Conservation (phyloP, 35 echinoderm and acorn worm species). For the Heliocidaris tuberculata region DNA sequence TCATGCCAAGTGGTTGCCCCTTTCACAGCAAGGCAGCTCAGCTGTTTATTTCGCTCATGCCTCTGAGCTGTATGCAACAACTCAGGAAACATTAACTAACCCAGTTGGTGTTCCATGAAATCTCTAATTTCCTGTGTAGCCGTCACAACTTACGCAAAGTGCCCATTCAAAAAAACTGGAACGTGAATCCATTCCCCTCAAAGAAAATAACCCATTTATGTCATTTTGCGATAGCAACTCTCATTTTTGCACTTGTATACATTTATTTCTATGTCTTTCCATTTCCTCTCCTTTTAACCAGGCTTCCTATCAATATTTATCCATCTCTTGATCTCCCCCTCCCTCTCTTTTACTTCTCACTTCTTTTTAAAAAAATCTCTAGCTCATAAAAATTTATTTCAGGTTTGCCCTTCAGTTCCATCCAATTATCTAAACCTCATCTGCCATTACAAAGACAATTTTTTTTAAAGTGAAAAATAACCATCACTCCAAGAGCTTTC, state of each 20-base stretch:
- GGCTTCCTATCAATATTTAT: too few relatives aligned
- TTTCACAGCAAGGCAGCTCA: neutral
- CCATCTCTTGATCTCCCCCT: neutral
- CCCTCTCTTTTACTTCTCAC: neutral
- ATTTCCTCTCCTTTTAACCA: too few relatives aligned
- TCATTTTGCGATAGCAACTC: neutral
- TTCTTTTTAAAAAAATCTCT: too few relatives aligned
- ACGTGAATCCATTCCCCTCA: neutral
- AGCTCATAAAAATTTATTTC: too few relatives aligned
- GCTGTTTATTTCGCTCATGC: neutral
- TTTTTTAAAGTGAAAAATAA: too few relatives aligned
- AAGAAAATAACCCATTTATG: neutral
- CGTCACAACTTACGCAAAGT: neutral
- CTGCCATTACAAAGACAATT: too few relatives aligned
- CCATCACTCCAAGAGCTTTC: too few relatives aligned
- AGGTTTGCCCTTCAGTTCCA: too few relatives aligned
- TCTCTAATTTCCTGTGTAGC: neutral
- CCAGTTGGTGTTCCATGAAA: neutral
- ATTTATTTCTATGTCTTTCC: too few relatives aligned
- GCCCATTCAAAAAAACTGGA: neutral
- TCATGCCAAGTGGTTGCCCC: neutral
- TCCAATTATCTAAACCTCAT: too few relatives aligned
- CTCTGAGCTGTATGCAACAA: neutral
- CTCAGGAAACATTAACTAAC: neutral
- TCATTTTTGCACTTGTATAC: neutral